Evolutionary conservation across 1,140 invertebrate species (phyloP), one percentile per base, ranked within the genome.

Genomic region (Berghia stephanieae): DNA sequence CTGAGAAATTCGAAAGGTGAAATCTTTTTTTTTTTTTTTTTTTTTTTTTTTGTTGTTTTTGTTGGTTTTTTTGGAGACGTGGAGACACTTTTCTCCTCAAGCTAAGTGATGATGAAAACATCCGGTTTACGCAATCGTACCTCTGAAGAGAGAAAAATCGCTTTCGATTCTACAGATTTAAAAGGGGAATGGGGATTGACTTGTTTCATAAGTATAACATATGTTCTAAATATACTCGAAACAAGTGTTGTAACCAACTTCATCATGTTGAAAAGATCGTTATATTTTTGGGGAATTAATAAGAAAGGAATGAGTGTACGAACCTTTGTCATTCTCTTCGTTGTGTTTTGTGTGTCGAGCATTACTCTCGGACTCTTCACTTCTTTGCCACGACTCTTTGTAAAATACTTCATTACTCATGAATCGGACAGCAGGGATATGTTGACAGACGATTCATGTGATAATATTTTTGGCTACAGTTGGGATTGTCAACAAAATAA

Each of bases 51-150:
- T n/a, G n/a, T n/a, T n/a, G n/a, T n/a, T n/a, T n/a, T n/a, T n/a
- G n/a, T n/a, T n/a, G n/a, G n/a, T n/a, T n/a, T n/a, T n/a, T n/a
- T n/a, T n/a, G n/a, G n/a, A n/a, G n/a, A n/a, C n/a, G n/a, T n/a
- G n/a, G n/a, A n/a, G n/a, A n/a, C n/a, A n/a, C n/a, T n/a, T n/a
- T n/a, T n/a, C n/a, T n/a, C n/a, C n/a, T n/a, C n/a, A n/a, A n/a
- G n/a, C 18, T 40, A 69, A 13, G 42, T 73, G 38, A 38, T 63
- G 72, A 75, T 75, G 72, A 36, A 68, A 34, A 68, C 66, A 75
- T 63, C 36, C 72, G 6, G 4, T 27, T n/a, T 24, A 24, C 36
- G 44, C 43, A 34, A 40, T 36, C 10, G 4, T 1, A 1, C n/a
- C 3, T 43, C 27, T 27, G 38, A 1, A 34, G 6, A 36, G 31